Conservation (phyloP, 2,113 vertebrate genomes). For the Mirounga angustirostris region DNA sequence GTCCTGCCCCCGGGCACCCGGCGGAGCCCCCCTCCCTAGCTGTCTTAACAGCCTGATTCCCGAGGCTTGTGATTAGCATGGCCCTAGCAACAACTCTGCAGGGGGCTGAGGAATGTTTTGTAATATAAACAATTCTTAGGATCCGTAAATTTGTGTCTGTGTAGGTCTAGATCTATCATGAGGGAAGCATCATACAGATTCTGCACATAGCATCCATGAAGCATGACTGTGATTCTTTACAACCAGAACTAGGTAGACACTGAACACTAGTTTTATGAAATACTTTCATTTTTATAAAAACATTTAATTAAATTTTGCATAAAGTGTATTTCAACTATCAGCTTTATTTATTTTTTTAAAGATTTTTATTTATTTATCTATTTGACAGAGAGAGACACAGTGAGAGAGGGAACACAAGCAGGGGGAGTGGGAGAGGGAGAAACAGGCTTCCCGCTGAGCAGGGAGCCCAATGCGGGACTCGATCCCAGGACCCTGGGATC, state of each 20-base stretch:
- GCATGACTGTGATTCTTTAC: neutral
- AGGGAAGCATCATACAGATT: neutral
- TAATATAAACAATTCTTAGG: neutral
- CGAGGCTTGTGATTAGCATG: neutral
- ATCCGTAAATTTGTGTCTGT: no score
- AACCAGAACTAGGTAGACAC: neutral
- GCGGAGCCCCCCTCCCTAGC: neutral
- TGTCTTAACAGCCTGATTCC: neutral
- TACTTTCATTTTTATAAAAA: neutral
- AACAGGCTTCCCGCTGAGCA: no score
- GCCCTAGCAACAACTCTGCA: neutral
- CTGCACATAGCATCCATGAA: neutral
- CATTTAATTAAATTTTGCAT: neutral
- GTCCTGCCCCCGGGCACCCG: fast-evolving
- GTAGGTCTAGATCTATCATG: neutral
- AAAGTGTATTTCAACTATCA: neutral
- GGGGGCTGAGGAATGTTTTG: neutral
- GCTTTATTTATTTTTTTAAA: neutral
- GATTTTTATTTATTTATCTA: no score
- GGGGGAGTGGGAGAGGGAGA: no score
- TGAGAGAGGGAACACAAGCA: no score
- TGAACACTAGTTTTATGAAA: neutral
- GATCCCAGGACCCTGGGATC: no score
- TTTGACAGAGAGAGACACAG: no score
- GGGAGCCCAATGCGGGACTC: no score